phyloP scores from a whole-genome alignment of 2,888 invertebrate species.

The Apocheima hispidaria region DNA sequence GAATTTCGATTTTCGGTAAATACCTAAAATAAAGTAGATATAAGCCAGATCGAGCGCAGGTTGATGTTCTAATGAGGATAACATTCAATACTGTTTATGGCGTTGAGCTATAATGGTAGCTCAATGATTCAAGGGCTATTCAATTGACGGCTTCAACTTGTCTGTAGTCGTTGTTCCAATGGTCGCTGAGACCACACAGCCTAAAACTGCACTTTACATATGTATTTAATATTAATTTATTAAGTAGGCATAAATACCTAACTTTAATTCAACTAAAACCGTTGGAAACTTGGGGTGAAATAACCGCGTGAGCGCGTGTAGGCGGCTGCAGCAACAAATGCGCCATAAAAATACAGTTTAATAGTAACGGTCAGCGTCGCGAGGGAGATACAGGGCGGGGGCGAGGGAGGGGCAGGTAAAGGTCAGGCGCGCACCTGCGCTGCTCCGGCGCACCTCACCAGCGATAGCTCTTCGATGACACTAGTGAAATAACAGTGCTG shows the following conservation, averaged over 20 bases:
- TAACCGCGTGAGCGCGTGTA: not conserved
- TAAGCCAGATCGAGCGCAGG: too few relatives aligned
- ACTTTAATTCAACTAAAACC: not conserved
- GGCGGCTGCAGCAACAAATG: constrained; percentile 16
- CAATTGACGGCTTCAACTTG: too few relatives aligned
- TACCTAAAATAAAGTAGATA: not conserved
- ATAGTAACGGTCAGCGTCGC: constrained; percentile 51
- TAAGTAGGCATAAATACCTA: too few relatives aligned
- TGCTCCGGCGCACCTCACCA: constrained; percentile 45
- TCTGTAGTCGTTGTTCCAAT: too few relatives aligned
- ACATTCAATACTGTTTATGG: too few relatives aligned
- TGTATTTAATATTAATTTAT: too few relatives aligned
- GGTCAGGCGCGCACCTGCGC: constrained; percentile 59
- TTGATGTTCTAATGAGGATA: too few relatives aligned
- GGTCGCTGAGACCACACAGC: too few relatives aligned
- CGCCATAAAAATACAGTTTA: constrained; percentile 43
- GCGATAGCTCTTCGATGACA: not conserved
- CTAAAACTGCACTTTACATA: too few relatives aligned
- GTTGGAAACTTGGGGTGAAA: not conserved
- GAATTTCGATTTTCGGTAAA: not conserved
- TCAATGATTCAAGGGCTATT: too few relatives aligned
- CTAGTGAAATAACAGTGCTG: too few relatives aligned
- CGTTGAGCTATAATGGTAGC: too few relatives aligned
- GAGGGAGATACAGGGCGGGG: constrained; percentile 55
- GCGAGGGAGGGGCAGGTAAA: constrained; percentile 44